Conservation (phyloP, 2,888 invertebrate genomes). For the Gymnoscelis rufifasciata region DNA sequence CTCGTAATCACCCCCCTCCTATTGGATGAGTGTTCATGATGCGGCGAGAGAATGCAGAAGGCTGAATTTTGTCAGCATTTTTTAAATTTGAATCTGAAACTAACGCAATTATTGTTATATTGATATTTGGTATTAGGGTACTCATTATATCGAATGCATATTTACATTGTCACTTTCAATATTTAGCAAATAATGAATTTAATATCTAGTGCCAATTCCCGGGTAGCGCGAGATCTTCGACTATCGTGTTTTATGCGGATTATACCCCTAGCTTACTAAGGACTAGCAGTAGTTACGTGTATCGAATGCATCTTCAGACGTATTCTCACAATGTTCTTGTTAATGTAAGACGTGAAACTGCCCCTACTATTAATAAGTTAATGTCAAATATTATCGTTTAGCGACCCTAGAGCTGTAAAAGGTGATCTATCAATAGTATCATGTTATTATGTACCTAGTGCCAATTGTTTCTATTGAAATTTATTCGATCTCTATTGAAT, state of each 20-base stretch:
- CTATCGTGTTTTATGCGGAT: constrained; percentile 52
- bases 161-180: constrained; percentile 60
- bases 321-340: constrained; percentile 34
- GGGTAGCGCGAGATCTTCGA: constrained; percentile 55
- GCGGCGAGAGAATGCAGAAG: constrained; percentile 40
- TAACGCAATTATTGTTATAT: constrained; percentile 62
- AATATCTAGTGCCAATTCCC: constrained; percentile 63
- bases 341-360: constrained; percentile 23
- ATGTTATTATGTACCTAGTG: constrained; percentile 41
- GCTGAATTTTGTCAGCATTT: constrained; percentile 40
- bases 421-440: constrained; percentile 34
- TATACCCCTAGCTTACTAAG: constrained; percentile 60
- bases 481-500: constrained; percentile 31
- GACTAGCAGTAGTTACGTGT: constrained; percentile 60
- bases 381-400: constrained; percentile 22
- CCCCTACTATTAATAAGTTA: constrained; percentile 16
- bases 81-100: constrained; percentile 54
- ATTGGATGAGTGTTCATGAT: constrained; percentile 42
- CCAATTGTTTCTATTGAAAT: constrained; percentile 49
- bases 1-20: constrained; percentile 42
- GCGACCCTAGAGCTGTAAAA: constrained; percentile 36
- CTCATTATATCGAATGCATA: constrained; percentile 53
- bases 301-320: constrained; percentile 41
- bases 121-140: constrained; percentile 53
- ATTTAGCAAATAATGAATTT: constrained; percentile 56